A percentile compares a stretch with the other conserved stretches of the same genome.
These are phyloP conservation scores for Pantherophis guttatus DNA, from an alignment of 2,113 vertebrate genomes.

Conservation along the genomic window DNA sequence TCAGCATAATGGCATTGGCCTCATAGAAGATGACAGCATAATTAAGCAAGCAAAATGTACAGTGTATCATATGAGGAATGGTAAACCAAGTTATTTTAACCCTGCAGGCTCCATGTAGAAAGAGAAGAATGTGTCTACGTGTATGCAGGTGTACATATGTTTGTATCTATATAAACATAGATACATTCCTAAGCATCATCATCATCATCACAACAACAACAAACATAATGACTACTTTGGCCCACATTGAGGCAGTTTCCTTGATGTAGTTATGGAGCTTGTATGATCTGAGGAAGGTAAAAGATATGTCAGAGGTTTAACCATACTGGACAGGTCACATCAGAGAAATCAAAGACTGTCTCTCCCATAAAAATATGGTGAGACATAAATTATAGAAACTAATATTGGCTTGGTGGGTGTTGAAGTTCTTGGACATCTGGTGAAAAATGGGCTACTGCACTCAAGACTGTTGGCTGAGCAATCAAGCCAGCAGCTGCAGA, in stretches of 20 bases:
- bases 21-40: conserved; percentile 51
- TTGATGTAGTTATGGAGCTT: not conserved
- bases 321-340: not conserved
- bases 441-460: not conserved
- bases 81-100: conserved; percentile 40
- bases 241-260: not conserved
- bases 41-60: conserved; percentile 42
- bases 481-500: not conserved
- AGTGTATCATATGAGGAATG: conserved; percentile 14
- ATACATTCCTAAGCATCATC: not conserved
- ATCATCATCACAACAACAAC: too few species aligned
- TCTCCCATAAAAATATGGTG: not conserved
- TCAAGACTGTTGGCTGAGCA: not conserved
- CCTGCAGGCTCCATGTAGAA: not conserved
- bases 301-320: not conserved
- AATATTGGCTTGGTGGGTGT: not conserved
- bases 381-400: not conserved
- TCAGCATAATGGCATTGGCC: conserved; percentile 44
- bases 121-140: conserved; percentile 32
- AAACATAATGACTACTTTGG: too few species aligned
- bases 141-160: not conserved
- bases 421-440: not conserved
- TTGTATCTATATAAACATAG: not conserved
- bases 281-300: not conserved
- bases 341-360: not conserved